Conservation (phyloP, 2,113 vertebrate species). For the Alouatta palliata region DNA sequence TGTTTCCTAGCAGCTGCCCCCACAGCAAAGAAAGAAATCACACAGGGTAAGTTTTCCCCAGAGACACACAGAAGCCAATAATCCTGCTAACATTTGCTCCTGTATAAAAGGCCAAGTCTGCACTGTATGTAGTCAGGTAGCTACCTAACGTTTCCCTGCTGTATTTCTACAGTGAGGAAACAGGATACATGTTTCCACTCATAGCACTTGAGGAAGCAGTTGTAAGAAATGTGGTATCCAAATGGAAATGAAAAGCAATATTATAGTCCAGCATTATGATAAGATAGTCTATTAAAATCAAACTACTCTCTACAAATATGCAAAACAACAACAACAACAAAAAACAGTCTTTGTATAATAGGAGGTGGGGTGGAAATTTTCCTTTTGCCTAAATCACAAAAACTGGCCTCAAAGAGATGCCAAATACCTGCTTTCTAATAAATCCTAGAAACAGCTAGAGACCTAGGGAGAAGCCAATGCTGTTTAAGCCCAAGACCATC, state of each 20-base stretch:
- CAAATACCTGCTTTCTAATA: neutral
- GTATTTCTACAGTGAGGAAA: neutral
- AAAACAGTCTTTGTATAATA: neutral
- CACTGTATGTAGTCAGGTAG: neutral
- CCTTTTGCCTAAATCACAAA: neutral
- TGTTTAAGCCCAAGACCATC: neutral
- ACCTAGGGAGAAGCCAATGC: neutral
- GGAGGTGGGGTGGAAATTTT: neutral
- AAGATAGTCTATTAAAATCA: neutral
- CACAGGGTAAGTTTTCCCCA: neutral
- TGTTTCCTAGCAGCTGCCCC: neutral
- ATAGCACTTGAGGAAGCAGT: neutral
- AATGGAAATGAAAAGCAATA: neutral
- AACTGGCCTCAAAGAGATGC: neutral
- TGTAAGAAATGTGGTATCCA: neutral
- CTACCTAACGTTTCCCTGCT: neutral
- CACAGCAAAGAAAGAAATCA: slow-evolving; percentile 29
- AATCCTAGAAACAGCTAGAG: neutral
- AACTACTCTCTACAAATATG: neutral
- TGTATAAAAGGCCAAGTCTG: neutral
- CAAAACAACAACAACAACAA: neutral
- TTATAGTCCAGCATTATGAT: neutral
- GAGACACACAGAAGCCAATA: neutral
- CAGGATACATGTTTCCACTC: neutral
- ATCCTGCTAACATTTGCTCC: slow-evolving; percentile 10